phyloP scores from a whole-genome alignment of 1,140 invertebrate species.

The Hylaeus anthracinus region DNA sequence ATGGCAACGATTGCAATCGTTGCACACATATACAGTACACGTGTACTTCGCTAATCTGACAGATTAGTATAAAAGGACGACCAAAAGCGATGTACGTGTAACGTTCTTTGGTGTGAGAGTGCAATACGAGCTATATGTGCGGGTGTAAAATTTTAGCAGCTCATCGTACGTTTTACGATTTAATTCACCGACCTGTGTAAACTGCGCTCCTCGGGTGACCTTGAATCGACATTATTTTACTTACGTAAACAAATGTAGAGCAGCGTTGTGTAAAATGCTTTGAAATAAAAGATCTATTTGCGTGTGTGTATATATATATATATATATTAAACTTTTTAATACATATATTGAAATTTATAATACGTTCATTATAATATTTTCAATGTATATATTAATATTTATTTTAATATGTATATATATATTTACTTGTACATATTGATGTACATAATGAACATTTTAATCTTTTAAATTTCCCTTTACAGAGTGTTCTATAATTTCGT shows the following conservation, averaged over 20 bases:
- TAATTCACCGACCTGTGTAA: slow-evolving; percentile 45
- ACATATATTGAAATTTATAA: slow-evolving; percentile 8
- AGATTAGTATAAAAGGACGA: slow-evolving; percentile 54
- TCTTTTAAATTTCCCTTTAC: neutral
- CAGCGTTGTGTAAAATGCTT: slow-evolving; percentile 75
- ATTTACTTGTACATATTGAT: neutral
- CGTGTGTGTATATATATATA: slow-evolving; percentile 59
- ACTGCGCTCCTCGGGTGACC: slow-evolving; percentile 26
- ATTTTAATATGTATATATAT: slow-evolving; percentile 10
- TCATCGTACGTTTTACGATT: slow-evolving; percentile 52
- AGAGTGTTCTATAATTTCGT: neutral
- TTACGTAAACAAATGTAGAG: slow-evolving; percentile 70
- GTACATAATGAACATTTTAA: neutral
- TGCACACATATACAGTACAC: slow-evolving; percentile 55
- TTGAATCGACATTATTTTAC: slow-evolving; percentile 69
- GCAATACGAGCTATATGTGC: slow-evolving; percentile 20
- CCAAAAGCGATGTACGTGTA: slow-evolving; percentile 40
- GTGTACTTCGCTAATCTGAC: slow-evolving; percentile 73
- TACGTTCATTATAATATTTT: slow-evolving; percentile 2
- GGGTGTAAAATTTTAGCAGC: slow-evolving; percentile 59
- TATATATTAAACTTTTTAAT: slow-evolving; percentile 25
- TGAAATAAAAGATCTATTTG: slow-evolving; percentile 76
- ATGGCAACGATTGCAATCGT: slow-evolving; percentile 56
- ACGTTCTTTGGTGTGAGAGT: slow-evolving; percentile 31
- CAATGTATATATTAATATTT: slow-evolving; percentile 9